Base-by-base conservation (phyloP, 2,113 vertebrate genomes). In the Buteo buteo region DNA sequence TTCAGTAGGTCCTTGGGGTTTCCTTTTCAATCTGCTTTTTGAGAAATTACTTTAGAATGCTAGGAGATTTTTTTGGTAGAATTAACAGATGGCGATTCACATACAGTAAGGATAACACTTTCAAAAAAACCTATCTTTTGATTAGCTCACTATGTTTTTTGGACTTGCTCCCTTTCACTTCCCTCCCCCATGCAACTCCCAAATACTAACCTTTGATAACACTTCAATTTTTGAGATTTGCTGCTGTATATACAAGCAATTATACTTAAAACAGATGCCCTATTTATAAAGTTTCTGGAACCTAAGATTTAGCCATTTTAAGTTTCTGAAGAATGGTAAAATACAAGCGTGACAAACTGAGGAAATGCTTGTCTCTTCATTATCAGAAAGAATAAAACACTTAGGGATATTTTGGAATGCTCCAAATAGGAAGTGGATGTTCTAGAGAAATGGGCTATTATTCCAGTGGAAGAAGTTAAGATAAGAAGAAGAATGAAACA, bases 251-350 rank as follows among this genome's bases (percentile, higher is more conserved):
- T 9, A 55, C 15, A 73, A 70, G 19, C 77, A 83, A 45, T 52
- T 72, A 86, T n/a, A 88, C 6, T 64, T 80, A 80, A 64, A 94
- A 83, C 1, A 11, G 49, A 40, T 34, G 9, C 6, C 8, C 55
- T 95, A 79, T 82, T 94, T 82, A 87, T 74, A 62, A 90, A 74
- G 38, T 32, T 94, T 67, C 38, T 82, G 70, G n/a, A 82, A 90
- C 21, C 13, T 47, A 81, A 55, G 85, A 58, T 55, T 65, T 84
- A 91, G 40, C 32, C 59, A 74, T 16, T 66, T 57, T 79, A 90
- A 78, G 42, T 32, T 89, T 77, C 54, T 65, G 73, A 74, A 95
- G 36, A 94, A 70, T 5, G 34, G 40, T 61, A 89, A 84, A 91
- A 94, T 34, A 70, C 10, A 82, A 59, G 45, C 52, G 25, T 45